These are phyloP conservation scores for Upupa epops DNA, from an alignment of 2,113 vertebrate genomes.

Conservation along the genomic window DNA sequence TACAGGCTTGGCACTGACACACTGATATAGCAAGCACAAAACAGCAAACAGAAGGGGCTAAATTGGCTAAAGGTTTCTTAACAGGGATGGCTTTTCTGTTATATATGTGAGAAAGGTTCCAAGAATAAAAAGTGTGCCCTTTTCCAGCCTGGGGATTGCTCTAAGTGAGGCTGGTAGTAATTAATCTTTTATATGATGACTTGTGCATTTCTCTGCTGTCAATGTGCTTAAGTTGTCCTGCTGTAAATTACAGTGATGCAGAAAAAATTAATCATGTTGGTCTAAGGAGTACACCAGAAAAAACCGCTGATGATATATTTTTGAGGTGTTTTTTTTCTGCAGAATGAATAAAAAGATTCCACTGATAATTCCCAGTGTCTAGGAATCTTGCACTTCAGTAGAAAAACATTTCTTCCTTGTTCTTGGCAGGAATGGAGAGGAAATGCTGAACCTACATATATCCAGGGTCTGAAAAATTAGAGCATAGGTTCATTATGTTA, in stretches of 20 bases:
- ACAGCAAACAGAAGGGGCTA: constrained; percentile 55
- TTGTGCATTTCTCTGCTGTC: neutral
- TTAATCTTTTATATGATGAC: constrained; percentile 28
- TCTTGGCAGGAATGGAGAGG: neutral
- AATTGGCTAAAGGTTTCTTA: constrained; percentile 53
- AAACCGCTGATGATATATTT: neutral
- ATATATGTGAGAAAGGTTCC: neutral
- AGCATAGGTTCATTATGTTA: neutral
- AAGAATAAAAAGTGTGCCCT: constrained; percentile 36
- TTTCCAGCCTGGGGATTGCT: constrained; percentile 30
- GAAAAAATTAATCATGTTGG: constrained; percentile 20
- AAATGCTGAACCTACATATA: neutral
- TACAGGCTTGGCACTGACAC: neutral
- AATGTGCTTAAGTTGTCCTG: neutral
- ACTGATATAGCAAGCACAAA: constrained; percentile 30
- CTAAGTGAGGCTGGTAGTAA: neutral
- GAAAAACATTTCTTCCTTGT: neutral
- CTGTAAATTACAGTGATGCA: constrained; percentile 8
- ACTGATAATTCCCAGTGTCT: neutral
- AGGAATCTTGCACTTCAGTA: neutral
- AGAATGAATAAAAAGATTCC: neutral
- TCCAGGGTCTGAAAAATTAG: neutral
- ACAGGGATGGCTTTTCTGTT: neutral
- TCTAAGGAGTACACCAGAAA: neutral
- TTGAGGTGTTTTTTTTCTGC: neutral